phyloP scores from a whole-genome alignment of 1,140 invertebrate species.

The Aphelenchoides besseyi region DNA sequence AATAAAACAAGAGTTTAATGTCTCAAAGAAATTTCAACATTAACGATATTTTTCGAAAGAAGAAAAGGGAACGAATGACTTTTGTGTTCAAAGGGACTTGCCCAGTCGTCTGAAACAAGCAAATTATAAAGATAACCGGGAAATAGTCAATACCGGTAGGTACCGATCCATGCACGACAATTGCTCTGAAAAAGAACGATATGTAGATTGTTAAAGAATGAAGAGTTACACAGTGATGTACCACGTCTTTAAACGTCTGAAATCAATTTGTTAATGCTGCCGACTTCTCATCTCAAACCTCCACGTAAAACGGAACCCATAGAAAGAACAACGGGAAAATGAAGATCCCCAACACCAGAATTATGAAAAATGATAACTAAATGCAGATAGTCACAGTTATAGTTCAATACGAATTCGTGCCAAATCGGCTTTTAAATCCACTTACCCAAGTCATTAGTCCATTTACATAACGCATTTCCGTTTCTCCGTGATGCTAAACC shows the following conservation, averaged over 20 bases:
- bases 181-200: background rate
- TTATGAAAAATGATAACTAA: constrained; percentile 49
- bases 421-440: too few relatives aligned
- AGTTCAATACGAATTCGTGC: too few relatives aligned
- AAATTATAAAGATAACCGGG: too few relatives aligned
- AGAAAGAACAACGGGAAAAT: constrained; percentile 52
- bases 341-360: constrained; percentile 41
- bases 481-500: constrained; percentile 52
- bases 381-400: constrained; percentile 35
- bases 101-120: background rate
- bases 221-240: background rate
- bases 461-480: constrained; percentile 48
- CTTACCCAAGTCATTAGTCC: constrained; percentile 42
- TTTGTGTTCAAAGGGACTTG: background rate
- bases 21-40: background rate
- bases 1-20: background rate
- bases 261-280: background rate
- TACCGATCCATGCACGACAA: background rate
- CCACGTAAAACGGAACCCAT: constrained; percentile 54
- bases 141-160: constrained; percentile 2
- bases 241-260: constrained; percentile 1
- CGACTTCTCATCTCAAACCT: constrained; percentile 23
- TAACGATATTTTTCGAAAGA: background rate
- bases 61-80: too few relatives aligned
- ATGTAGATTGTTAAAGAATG: background rate